Evolutionary conservation across 2,113 vertebrate genomes (phyloP).

Genomic region (Actenoides hombroni): DNA sequence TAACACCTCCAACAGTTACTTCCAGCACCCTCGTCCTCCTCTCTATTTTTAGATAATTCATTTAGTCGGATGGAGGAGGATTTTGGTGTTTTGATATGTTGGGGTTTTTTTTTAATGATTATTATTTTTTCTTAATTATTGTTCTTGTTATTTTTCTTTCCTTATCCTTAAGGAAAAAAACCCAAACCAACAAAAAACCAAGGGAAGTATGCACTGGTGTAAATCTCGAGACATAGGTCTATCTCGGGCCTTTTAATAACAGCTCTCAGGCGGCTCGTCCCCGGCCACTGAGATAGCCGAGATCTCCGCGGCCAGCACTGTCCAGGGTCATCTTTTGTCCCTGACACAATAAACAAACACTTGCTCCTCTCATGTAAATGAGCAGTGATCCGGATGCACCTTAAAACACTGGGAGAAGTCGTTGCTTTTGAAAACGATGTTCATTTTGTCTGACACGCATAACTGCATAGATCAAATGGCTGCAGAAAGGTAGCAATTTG

Average conservation of each 20-base stretch:
- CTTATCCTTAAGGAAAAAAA: background rate
- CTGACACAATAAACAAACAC: constrained; percentile 47
- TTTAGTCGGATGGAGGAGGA: background rate
- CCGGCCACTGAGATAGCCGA: background rate
- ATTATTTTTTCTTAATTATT: background rate
- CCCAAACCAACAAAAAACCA: background rate
- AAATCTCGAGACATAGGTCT: background rate
- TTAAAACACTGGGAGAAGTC: constrained; percentile 39
- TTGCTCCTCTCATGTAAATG: constrained; percentile 45
- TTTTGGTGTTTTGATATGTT: background rate
- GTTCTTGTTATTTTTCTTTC: background rate
- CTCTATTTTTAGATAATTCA: background rate
- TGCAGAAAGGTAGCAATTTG: constrained; percentile 44
- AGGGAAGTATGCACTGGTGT: background rate
- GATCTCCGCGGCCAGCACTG: background rate
- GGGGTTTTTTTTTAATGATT: too few species aligned
- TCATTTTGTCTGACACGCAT: constrained; percentile 52
- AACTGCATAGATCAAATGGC: constrained; percentile 44
- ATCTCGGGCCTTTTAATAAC: constrained; percentile 16
- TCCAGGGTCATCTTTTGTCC: constrained; percentile 36
- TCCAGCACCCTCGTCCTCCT: background rate
- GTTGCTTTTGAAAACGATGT: constrained; percentile 41
- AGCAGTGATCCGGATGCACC: constrained; percentile 42
- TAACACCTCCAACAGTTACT: constrained; percentile 36
- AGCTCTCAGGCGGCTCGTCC: background rate